Evolutionary conservation across 1,140 invertebrate species (phyloP), one percentile per base, ranked within the genome.

Genomic region (Hyposmocoma kahamanoa): DNA sequence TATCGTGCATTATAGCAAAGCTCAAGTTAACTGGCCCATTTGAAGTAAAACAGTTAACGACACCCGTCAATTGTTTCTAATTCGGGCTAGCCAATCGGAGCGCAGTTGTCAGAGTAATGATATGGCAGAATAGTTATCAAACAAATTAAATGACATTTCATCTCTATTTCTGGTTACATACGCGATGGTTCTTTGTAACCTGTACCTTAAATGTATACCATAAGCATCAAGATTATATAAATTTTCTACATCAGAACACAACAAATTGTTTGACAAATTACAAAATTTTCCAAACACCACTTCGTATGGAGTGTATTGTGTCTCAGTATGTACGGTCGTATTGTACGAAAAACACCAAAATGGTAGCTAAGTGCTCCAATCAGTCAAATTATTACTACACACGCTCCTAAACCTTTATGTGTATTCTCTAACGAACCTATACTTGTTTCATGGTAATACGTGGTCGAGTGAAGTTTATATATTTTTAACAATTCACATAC

Each of bases 371-470:
- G 10, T 20, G n/a, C 38, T 41, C 38, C 38, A 41, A 20, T 41
- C 18, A 10, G 6, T 10, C 2, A 2, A 9, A 11, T 41, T 10
- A 20, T 41, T 41, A 13, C 22, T 20, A 6, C 8, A 11, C 43
- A 62, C 22, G 45, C 48, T 24, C 49, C 47, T 46, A 62, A 51
- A 54, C 50, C 24, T 53, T 62, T 66, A 53, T 62, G 62, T n/a
- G 52, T 51, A 34, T 67, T 67, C 52, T 67, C 57, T 11, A 67
- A 41, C 46, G 18, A 9, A 4, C 38, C 38, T 20, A 21, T 2
- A n/a, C n/a, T n/a, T 21, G 60, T 57, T 53, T 67, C 50, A 36
- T 62, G 59, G 44, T 71, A 54, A 43, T 65, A 70, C 13, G 62
- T 46, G 8, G 59, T 67, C 9, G 64, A 61, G 22, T 51, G 32